Conservation (phyloP, 2,888 invertebrate genomes). For the Drosophila kokeensis region DNA sequence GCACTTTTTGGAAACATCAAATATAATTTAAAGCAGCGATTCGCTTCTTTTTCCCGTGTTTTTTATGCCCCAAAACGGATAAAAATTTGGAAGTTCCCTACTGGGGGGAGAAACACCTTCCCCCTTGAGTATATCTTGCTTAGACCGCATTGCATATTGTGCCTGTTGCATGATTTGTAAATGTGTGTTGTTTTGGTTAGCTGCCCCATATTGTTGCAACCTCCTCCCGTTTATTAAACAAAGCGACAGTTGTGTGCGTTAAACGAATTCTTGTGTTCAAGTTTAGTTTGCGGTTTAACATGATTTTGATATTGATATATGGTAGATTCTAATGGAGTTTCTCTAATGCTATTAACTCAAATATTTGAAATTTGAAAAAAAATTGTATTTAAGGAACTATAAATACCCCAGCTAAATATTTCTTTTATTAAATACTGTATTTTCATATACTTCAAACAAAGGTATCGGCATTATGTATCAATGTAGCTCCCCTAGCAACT, state of each 20-base stretch:
- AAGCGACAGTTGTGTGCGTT: constrained; percentile 13
- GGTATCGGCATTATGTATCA: not conserved
- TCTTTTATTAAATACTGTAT: not conserved
- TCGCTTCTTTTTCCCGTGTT: constrained; percentile 17
- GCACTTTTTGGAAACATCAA: constrained; percentile 19
- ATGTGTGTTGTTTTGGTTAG: not conserved
- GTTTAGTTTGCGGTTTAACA: not conserved
- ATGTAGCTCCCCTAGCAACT: not conserved
- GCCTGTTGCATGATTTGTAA: constrained; percentile 11
- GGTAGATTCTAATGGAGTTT: not conserved
- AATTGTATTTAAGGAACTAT: not conserved
- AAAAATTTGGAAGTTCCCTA: not conserved
- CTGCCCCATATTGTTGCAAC: constrained; percentile 13
- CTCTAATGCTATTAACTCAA: too few relatives aligned
- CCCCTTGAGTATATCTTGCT: constrained; percentile 4
- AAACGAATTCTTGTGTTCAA: constrained; percentile 10
- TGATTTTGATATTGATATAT: constrained; percentile 3
- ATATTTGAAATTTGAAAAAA: too few relatives aligned
- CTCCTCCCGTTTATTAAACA: not conserved
- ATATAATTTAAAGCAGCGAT: constrained; percentile 5
- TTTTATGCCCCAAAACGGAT: not conserved
- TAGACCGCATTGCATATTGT: constrained; percentile 27
- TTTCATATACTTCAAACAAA: not conserved
- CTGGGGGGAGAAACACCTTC: not conserved
- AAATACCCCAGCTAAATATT: not conserved